A percentile compares a stretch with the other conserved stretches of the same genome.
These are phyloP conservation scores for Melinopterus prodromus DNA, from an alignment of 2,888 invertebrate genomes.

Conservation along the genomic window DNA sequence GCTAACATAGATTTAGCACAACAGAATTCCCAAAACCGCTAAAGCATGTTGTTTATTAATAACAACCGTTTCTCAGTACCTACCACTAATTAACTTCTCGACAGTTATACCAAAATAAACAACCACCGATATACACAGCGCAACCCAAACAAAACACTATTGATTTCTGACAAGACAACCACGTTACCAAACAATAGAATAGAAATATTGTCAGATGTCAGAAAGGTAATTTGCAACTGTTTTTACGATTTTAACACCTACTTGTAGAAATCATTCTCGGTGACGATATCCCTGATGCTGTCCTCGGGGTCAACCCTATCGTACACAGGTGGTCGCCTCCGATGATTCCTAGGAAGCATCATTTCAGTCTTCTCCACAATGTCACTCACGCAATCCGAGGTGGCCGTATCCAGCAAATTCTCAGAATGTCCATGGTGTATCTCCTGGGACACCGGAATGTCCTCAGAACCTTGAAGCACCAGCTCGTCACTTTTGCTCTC, in stretches of 20 bases:
- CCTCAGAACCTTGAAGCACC: conserved; percentile 61
- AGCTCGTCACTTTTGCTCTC: conserved; percentile 65
- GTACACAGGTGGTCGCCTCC: conserved; percentile 58
- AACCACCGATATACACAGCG: background rate
- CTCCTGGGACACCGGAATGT: conserved; percentile 57
- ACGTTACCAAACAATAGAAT: background rate
- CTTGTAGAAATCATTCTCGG: conserved; percentile 71
- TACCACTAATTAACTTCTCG: background rate
- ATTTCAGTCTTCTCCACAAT: conserved; percentile 55
- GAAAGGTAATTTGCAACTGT: background rate
- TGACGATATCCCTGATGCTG: conserved; percentile 69
- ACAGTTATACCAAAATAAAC: background rate
- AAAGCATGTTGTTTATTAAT: background rate
- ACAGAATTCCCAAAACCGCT: too few relatives aligned
- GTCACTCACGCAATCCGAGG: conserved; percentile 52
- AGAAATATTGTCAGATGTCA: background rate
- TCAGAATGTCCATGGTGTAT: conserved; percentile 62
- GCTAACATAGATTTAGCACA: too few relatives aligned
- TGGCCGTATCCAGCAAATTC: conserved; percentile 56
- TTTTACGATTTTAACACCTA: conserved; percentile 45
- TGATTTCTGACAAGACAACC: background rate
- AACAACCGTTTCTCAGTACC: background rate
- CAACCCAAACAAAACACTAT: background rate
- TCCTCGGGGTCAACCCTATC: conserved; percentile 70
- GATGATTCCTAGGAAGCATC: conserved; percentile 45